phyloP scores from a whole-genome alignment of 1,140 invertebrate genomes.

The Diorhabda carinulata region DNA sequence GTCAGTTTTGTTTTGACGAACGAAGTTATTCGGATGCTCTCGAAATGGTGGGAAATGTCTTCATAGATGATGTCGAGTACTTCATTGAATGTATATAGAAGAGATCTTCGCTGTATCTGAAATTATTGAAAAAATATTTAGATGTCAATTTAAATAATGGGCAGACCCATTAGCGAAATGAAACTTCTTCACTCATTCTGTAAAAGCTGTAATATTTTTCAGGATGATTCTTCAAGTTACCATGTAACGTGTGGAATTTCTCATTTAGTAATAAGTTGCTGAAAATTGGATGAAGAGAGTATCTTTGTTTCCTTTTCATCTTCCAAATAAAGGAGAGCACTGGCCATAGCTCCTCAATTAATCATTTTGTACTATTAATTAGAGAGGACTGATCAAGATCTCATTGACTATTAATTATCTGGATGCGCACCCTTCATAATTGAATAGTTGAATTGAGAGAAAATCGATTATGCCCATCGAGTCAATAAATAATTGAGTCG shows the following conservation, averaged over 20 bases:
- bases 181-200: background rate
- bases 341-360: background rate
- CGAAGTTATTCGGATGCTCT: background rate
- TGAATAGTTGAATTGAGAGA: background rate
- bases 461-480: background rate
- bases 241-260: background rate
- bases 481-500: too few species aligned
- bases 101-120: background rate
- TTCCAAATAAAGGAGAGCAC: background rate
- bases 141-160: background rate
- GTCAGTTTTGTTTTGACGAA: background rate
- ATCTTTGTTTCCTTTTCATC: background rate
- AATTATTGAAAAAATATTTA: background rate
- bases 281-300: background rate
- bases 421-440: background rate
- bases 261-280: background rate
- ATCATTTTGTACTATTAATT: background rate
- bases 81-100: background rate
- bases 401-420: background rate
- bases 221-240: background rate
- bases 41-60: too few species aligned
- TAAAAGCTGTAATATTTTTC: background rate
- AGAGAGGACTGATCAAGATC: background rate
- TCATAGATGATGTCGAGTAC: too few species aligned
- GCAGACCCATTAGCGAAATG: background rate